A percentile compares a stretch with the other conserved stretches of the same genome.
These are phyloP conservation scores for Drosophila suzukii DNA, from an alignment of 1,140 invertebrate species.

Conservation along the genomic window DNA sequence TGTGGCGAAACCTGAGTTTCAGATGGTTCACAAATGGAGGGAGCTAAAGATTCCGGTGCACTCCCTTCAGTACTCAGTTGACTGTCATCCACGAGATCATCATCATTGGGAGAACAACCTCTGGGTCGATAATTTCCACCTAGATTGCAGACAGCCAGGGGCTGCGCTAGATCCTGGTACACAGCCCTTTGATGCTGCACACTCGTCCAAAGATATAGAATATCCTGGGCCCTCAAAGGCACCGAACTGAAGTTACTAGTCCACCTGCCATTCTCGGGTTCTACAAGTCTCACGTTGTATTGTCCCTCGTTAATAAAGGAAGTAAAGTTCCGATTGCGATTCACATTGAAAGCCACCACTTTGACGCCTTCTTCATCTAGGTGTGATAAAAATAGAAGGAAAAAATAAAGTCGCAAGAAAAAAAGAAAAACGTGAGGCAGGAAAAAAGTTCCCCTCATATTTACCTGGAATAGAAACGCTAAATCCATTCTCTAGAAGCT, in stretches of 20 bases:
- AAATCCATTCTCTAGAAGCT: constrained; percentile 60
- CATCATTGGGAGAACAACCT: constrained; percentile 15
- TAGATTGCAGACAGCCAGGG: constrained; percentile 44
- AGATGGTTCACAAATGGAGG: constrained; percentile 6
- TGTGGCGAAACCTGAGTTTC: not conserved
- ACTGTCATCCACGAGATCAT: constrained; percentile 5
- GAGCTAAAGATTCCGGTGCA: not conserved
- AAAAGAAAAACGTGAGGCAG: not conserved
- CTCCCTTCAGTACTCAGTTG: not conserved
- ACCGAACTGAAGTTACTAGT: constrained; percentile 43
- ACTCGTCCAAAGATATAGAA: constrained; percentile 69
- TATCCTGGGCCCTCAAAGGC: constrained; percentile 47
- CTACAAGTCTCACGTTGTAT: constrained; percentile 40
- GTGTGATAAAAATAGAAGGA: not conserved
- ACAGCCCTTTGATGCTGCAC: constrained; percentile 65
- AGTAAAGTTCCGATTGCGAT: constrained; percentile 72
- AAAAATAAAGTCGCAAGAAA: not conserved
- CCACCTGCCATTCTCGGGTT: constrained; percentile 54
- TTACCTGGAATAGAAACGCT: constrained; percentile 74
- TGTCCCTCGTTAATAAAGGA: constrained; percentile 70
- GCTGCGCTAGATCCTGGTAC: constrained; percentile 46
- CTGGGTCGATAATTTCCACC: constrained; percentile 38
- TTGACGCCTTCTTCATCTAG: constrained; percentile 68
- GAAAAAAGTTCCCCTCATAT: too few species aligned
- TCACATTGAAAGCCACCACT: constrained; percentile 74